Conservation (phyloP, 92 coral and sea anemone species). For the Porites lobata region DNA sequence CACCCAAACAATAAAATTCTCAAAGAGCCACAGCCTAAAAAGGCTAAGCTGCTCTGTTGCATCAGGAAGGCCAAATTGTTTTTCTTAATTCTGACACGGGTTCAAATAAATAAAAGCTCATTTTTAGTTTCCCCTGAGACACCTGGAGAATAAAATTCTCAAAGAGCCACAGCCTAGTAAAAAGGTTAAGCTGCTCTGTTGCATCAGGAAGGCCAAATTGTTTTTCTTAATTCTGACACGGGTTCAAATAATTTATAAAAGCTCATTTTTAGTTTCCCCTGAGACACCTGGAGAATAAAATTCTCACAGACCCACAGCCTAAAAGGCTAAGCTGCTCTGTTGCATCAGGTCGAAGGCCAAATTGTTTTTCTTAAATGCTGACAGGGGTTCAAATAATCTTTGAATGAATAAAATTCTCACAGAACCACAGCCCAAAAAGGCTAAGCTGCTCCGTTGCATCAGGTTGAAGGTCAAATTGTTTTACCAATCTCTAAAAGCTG, state of each 20-base stretch:
- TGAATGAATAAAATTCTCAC: not conserved
- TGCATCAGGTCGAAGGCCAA: conserved; percentile 10
- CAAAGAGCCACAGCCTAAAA: conserved; percentile 17
- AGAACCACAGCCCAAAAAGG: too few relatives aligned
- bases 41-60: conserved; percentile 1
- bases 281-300: not conserved
- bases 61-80: not conserved
- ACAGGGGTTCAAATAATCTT: not conserved
- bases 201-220: not conserved
- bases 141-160: conserved; percentile 29
- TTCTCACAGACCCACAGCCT: conserved; percentile 10
- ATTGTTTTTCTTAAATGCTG: not conserved
- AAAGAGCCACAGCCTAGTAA: conserved; percentile 17
- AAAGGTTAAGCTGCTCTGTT: conserved; percentile 1
- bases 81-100: not conserved
- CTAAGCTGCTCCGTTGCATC: too few relatives aligned
- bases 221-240: not conserved
- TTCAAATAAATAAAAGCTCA: not conserved
- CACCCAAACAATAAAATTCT: conserved; percentile 7
- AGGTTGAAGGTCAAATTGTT: too few relatives aligned
- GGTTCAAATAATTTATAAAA: too few relatives aligned
- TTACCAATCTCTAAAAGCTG: too few relatives aligned
- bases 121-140: not conserved
- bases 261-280: not conserved
- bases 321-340: conserved; percentile 14